phyloP scores from a whole-genome alignment of 2,888 invertebrate genomes.

The Sipha maydis region DNA sequence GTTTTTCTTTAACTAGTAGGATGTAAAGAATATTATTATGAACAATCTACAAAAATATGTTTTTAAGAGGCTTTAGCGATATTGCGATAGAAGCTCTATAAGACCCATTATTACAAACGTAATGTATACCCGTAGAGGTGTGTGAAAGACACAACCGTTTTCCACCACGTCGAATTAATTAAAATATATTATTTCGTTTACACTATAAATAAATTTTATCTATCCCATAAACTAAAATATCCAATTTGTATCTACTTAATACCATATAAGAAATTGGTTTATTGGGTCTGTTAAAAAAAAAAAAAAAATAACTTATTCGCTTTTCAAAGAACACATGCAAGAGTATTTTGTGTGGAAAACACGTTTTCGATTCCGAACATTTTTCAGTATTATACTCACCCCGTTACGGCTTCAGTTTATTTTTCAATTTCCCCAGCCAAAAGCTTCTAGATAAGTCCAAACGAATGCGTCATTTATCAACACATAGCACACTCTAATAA shows the following conservation, averaged over 20 bases:
- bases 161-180: no score
- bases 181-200: no score
- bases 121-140: no score
- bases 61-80: no score
- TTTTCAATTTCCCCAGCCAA: constrained; percentile 44
- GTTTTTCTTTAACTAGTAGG: no score
- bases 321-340: constrained; percentile 1
- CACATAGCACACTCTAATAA: constrained; percentile 28
- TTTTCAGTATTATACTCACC: constrained; percentile 45
- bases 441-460: constrained; percentile 42
- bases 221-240: background rate
- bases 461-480: constrained; percentile 57
- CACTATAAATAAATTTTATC: background rate
- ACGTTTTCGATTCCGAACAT: constrained; percentile 45
- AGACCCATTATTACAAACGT: no score
- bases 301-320: background rate
- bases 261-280: background rate
- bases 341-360: constrained; percentile 41
- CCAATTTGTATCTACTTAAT: background rate
- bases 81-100: no score
- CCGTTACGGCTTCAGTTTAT: constrained; percentile 36
- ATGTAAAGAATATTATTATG: no score
- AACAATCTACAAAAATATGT: no score
- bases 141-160: no score
- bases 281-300: background rate